A percentile compares a stretch with the other conserved stretches of the same genome.
phyloP scores from a whole-genome alignment of 2,888 invertebrate genomes.

The Troilus luridus region DNA sequence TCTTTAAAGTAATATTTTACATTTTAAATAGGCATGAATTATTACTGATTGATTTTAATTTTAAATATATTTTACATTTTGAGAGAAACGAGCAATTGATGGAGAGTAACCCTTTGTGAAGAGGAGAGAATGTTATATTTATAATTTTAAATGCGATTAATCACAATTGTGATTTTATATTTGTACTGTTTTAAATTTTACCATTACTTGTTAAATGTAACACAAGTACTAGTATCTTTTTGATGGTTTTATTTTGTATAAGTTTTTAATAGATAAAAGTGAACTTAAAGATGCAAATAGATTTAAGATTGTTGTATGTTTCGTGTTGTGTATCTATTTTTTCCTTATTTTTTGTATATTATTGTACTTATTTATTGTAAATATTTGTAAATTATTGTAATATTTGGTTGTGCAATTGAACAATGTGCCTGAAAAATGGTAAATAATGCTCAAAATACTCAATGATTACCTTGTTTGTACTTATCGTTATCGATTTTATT shows the following conservation, averaged over 20 bases:
- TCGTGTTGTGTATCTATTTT: background rate
- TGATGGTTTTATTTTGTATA: background rate
- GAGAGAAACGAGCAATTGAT: background rate
- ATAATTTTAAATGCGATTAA: conserved; percentile 2
- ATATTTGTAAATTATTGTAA: conserved; percentile 55
- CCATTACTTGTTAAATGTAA: conserved; percentile 26
- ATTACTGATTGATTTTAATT: background rate
- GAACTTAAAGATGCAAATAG: conserved; percentile 37
- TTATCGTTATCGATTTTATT: conserved; percentile 53
- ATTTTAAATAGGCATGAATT: background rate
- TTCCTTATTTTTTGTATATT: background rate
- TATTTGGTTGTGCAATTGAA: conserved; percentile 40
- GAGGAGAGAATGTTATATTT: conserved; percentile 4
- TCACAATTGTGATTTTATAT: background rate
- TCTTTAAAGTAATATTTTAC: background rate
- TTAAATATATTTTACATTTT: background rate
- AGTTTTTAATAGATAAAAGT: background rate
- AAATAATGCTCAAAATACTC: conserved; percentile 60
- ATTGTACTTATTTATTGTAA: conserved; percentile 40
- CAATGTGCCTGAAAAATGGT: conserved; percentile 41
- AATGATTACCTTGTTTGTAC: conserved; percentile 54
- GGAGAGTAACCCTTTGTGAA: background rate
- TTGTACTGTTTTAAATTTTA: background rate
- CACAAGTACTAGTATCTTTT: background rate
- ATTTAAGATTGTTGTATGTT: conserved; percentile 15